A percentile compares a stretch with the other conserved stretches of the same genome.
These are phyloP conservation scores for Eidolon helvum DNA, from an alignment of 2,113 vertebrate genomes.

Conservation along the genomic window DNA sequence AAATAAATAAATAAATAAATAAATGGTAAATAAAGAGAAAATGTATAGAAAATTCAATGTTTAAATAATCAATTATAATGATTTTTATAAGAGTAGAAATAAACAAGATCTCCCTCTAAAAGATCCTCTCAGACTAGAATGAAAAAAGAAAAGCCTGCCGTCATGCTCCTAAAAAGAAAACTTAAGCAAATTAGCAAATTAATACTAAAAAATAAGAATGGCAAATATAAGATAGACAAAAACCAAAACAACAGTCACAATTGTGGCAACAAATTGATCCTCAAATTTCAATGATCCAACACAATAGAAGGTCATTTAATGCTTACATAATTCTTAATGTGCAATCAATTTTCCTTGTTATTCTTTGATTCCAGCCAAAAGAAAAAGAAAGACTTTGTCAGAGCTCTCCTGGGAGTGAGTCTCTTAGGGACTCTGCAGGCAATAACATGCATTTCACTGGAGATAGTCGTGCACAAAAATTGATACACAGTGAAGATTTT, in stretches of 20 bases:
- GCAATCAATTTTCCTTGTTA: neutral
- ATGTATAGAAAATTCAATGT: neutral
- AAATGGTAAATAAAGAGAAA: neutral
- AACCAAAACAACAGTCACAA: neutral
- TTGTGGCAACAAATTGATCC: neutral
- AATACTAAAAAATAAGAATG: neutral
- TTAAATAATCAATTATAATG: neutral
- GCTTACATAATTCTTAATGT: neutral
- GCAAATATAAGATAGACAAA: neutral
- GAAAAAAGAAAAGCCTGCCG: neutral
- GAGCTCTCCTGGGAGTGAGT: accelerated
- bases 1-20: too few relatives aligned
- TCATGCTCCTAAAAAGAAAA: neutral
- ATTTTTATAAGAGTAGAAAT: neutral
- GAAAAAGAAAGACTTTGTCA: neutral
- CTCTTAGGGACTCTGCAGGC: neutral
- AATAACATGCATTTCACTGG: neutral
- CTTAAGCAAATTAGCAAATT: neutral
- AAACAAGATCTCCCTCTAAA: neutral
- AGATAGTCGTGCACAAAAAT: neutral
- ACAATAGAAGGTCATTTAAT: neutral
- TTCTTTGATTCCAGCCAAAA: neutral
- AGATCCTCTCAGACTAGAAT: neutral
- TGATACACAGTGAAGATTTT: neutral
- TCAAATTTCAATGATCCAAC: neutral